These are phyloP conservation scores for Coptotermes formosanus DNA, from an alignment of 1,140 invertebrate species.

Conservation along the genomic window DNA sequence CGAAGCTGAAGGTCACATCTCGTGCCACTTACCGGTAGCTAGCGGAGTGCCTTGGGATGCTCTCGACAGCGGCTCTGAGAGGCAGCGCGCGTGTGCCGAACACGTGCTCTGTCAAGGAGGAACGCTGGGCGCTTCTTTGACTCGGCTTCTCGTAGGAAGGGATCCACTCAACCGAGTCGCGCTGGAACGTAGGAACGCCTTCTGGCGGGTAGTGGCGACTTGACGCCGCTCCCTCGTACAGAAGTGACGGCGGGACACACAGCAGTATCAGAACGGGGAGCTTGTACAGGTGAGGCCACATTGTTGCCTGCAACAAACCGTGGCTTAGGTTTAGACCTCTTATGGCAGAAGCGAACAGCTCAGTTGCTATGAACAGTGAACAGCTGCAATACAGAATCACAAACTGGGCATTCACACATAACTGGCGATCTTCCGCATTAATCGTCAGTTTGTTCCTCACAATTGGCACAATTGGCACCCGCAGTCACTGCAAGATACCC, in stretches of 20 bases:
- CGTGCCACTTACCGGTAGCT: not conserved
- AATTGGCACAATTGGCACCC: too few species aligned
- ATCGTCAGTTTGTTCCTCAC: too few species aligned
- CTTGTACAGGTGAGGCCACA: not conserved
- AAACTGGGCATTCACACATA: too few species aligned
- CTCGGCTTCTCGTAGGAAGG: constrained; percentile 37
- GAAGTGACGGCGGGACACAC: constrained; percentile 40
- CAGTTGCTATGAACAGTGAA: too few species aligned
- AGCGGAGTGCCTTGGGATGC: constrained; percentile 44
- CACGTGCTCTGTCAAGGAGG: not conserved
- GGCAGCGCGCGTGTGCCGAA: constrained; percentile 50
- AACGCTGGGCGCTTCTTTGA: not conserved
- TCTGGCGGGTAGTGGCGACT: constrained; percentile 37
- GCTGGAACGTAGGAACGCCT: constrained; percentile 48
- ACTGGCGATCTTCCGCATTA: too few species aligned
- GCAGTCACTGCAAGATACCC: too few species aligned
- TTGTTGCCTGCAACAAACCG: not conserved
- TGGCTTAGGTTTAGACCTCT: too few species aligned
- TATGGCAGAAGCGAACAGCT: too few species aligned
- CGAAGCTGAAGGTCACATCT: too few species aligned
- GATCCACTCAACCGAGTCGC: constrained; percentile 56
- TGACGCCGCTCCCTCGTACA: constrained; percentile 32
- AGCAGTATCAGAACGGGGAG: constrained; percentile 37
- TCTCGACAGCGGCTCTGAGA: constrained; percentile 59
- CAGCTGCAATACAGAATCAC: too few species aligned